These are phyloP conservation scores for Brienomyrus longianalis DNA, from an alignment of 2,113 vertebrate species.

Conservation along the genomic window DNA sequence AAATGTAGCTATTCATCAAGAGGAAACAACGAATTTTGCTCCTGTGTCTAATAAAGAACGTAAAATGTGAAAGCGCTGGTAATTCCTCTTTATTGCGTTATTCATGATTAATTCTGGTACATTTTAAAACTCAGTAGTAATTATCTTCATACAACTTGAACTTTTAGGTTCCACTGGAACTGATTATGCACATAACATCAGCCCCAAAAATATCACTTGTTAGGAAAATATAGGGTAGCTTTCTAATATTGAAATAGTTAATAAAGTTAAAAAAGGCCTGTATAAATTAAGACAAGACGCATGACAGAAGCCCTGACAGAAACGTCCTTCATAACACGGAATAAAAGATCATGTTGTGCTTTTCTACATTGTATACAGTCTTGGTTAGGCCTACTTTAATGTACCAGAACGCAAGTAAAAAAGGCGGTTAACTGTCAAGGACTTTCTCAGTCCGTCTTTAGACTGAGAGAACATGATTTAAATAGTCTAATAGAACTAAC, in stretches of 20 bases:
- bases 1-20: not conserved
- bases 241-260: not conserved
- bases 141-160: not conserved
- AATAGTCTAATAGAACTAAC: not conserved
- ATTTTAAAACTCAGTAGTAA: not conserved
- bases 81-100: not conserved
- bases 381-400: not conserved
- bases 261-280: not conserved
- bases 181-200: not conserved
- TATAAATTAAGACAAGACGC: slow-evolving; percentile 2
- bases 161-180: not conserved
- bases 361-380: not conserved
- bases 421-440: not conserved
- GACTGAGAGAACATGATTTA: not conserved
- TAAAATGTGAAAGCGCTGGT: not conserved
- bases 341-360: not conserved
- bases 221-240: not conserved
- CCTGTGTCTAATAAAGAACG: not conserved
- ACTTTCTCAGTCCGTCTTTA: not conserved
- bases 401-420: not conserved
- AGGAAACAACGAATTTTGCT: not conserved
- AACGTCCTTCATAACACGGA: not conserved
- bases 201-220: not conserved
- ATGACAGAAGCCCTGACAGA: not conserved
- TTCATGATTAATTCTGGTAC: not conserved